A percentile compares a stretch with the other conserved stretches of the same genome.
Evolutionary conservation across 2,797 vertebrate genomes (phyloP).

Genomic region (Glossophaga mutica): DNA sequence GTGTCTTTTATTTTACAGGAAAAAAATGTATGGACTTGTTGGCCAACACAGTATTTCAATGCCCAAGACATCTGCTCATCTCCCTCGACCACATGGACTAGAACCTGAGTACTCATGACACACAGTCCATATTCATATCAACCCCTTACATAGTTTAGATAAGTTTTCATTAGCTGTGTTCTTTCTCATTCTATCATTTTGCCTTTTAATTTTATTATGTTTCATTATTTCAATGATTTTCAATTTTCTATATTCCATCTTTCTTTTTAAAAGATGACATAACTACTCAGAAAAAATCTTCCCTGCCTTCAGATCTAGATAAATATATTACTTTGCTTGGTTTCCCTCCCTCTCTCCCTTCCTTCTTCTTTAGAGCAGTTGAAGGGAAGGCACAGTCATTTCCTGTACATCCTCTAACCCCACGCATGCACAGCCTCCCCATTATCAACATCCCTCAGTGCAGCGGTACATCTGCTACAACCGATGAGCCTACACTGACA

Average conservation of each 20-base stretch:
- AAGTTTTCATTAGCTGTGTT: background rate
- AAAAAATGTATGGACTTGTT: background rate
- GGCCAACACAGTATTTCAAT: background rate
- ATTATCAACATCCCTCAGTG: background rate
- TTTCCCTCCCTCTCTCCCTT: background rate
- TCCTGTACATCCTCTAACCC: background rate
- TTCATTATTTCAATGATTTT: background rate
- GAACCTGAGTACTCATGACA: background rate
- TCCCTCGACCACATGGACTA: background rate
- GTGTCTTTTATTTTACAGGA: background rate
- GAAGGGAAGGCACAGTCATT: background rate
- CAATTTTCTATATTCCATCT: background rate
- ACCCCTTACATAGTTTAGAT: background rate
- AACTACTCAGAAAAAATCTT: conserved; percentile 22
- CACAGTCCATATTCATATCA: background rate
- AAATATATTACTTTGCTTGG: background rate
- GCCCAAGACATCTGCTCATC: background rate
- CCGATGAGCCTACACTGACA: background rate
- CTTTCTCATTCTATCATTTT: background rate
- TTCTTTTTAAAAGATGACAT: background rate
- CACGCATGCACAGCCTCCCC: background rate
- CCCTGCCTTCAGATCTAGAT: background rate
- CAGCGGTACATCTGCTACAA: background rate
- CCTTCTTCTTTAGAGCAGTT: background rate
- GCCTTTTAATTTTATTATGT: background rate